Evolutionary conservation across 2,797 vertebrate genomes (phyloP).

Genomic region (Sparidentex hasta): DNA sequence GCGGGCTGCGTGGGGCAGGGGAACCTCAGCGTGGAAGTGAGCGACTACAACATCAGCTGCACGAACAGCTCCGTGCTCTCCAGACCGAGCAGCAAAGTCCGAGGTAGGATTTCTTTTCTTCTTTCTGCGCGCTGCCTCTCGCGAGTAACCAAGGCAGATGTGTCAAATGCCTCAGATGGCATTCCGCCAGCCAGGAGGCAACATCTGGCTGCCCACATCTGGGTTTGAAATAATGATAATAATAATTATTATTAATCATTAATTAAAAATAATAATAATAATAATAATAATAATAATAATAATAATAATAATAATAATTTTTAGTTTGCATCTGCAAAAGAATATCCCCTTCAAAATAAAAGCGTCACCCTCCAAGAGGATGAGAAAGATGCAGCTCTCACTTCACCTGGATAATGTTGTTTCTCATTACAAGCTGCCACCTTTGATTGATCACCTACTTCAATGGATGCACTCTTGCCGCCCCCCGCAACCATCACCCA

Average conservation of each 20-base stretch:
- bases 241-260: too few species aligned
- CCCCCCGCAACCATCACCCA: background rate
- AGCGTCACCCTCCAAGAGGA: background rate
- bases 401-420: background rate
- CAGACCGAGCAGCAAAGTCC: slow-evolving; percentile 38
- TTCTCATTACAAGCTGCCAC: slow-evolving; percentile 16
- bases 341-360: slow-evolving; percentile 29
- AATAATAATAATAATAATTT: too few species aligned
- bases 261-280: too few species aligned
- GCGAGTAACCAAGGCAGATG: slow-evolving; percentile 10
- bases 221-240: background rate
- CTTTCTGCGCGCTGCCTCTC: background rate
- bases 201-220: slow-evolving; percentile 23
- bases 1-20: slow-evolving; percentile 51
- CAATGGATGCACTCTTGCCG: background rate
- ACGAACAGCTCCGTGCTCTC: slow-evolving; percentile 42
- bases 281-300: too few species aligned
- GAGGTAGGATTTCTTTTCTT: slow-evolving; percentile 46
- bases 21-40: slow-evolving; percentile 68
- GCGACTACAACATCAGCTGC: slow-evolving; percentile 59
- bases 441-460: slow-evolving; percentile 23
- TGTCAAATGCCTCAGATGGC: slow-evolving; percentile 7
- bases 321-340: too few species aligned
- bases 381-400: background rate
- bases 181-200: background rate